Evolutionary conservation across 2,113 vertebrate genomes (phyloP).

Genomic region (Azemiops feae): DNA sequence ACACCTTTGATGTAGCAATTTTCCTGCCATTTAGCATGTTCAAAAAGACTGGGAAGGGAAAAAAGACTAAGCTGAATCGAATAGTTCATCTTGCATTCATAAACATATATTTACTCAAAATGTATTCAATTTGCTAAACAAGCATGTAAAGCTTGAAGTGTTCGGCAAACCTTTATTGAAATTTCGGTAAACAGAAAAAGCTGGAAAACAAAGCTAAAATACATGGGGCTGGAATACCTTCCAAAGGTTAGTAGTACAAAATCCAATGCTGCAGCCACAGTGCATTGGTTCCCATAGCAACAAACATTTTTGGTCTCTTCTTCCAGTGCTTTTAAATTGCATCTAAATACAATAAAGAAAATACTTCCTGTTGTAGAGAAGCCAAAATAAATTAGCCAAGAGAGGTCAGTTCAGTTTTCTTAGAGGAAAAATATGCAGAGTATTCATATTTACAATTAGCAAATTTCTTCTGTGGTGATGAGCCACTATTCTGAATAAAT

Average conservation of each 20-base stretch:
- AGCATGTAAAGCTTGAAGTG: neutral
- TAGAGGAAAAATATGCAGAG: neutral
- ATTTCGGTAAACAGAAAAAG: neutral
- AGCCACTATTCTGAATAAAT: neutral
- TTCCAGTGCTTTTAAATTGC: neutral
- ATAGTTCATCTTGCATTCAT: neutral
- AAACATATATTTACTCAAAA: neutral
- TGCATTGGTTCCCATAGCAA: neutral
- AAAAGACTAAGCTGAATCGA: neutral
- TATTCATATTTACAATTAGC: neutral
- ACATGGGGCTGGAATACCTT: neutral
- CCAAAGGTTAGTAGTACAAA: neutral
- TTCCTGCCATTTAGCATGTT: neutral
- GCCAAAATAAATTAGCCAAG: neutral
- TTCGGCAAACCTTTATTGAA: neutral
- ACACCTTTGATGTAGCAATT: neutral
- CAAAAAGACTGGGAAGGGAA: neutral
- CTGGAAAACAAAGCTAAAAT: neutral
- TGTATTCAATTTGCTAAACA: neutral
- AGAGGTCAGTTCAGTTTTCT: neutral
- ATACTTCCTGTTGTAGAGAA: neutral
- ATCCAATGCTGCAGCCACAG: neutral
- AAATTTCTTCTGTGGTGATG: neutral
- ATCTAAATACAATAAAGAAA: neutral
- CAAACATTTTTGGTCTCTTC: neutral